phyloP scores from a whole-genome alignment of 2,113 vertebrate species.

The Urocynchramus pylzowi region DNA sequence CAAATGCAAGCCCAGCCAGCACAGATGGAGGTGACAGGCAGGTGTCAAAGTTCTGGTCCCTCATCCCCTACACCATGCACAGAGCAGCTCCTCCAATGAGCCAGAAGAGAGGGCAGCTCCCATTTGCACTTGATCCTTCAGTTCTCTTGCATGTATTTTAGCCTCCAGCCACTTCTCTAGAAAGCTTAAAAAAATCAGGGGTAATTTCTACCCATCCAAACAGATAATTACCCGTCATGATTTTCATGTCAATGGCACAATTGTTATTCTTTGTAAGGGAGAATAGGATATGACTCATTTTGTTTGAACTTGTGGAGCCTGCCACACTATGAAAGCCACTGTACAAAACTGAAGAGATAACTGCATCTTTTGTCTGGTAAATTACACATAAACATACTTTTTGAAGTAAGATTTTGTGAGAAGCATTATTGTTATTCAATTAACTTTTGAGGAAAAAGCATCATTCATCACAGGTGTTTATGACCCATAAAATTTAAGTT shows the following conservation, averaged over 20 bases:
- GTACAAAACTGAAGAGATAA: neutral
- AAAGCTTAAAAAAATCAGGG: neutral
- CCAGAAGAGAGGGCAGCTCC: neutral
- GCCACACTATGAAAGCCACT: neutral
- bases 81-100: neutral
- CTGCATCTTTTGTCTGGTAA: neutral
- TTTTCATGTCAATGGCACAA: neutral
- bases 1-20: neutral
- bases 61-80: rapidly evolving
- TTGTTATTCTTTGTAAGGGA: neutral
- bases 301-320: neutral
- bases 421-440: neutral
- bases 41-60: neutral
- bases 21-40: neutral
- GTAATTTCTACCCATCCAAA: neutral
- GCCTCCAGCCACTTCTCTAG: neutral
- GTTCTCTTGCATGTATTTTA: neutral
- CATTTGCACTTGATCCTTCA: neutral
- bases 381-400: neutral
- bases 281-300: neutral
- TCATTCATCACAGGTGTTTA: neutral
- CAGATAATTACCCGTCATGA: neutral
- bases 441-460: neutral
- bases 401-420: neutral
- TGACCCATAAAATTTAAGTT: neutral